Evolutionary conservation across 1,140 invertebrate genomes (phyloP).

Genomic region (Drosophila mojavensis): DNA sequence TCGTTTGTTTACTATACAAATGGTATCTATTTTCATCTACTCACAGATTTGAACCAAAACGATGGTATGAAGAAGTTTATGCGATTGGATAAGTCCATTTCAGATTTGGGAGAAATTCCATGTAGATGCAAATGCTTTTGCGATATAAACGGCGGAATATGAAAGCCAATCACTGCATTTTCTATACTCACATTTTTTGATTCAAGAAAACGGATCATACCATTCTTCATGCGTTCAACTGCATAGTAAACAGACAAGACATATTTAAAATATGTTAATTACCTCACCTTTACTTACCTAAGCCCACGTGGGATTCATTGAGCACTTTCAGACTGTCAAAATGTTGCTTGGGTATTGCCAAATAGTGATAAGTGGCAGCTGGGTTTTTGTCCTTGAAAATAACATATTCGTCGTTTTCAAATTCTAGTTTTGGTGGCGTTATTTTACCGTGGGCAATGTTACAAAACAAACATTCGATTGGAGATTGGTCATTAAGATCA

Average conservation of each 20-base stretch:
- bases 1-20: not conserved
- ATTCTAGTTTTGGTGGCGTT: constrained; percentile 86
- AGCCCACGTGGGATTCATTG: constrained; percentile 86
- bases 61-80: constrained; percentile 90
- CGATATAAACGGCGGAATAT: constrained; percentile 95
- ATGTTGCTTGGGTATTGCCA: constrained; percentile 92
- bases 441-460: constrained; percentile 87
- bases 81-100: constrained; percentile 89
- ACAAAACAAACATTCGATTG: constrained; percentile 87
- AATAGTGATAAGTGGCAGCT: constrained; percentile 91
- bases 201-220: constrained; percentile 47
- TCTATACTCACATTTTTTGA: constrained; percentile 85
- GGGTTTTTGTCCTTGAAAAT: constrained; percentile 94
- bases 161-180: constrained; percentile 91
- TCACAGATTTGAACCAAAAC: constrained; percentile 94
- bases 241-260: not conserved
- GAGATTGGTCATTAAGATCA: not conserved
- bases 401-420: constrained; percentile 90
- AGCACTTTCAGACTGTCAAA: constrained; percentile 89
- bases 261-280: not conserved
- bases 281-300: constrained; percentile 86
- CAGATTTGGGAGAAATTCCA: constrained; percentile 90
- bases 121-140: constrained; percentile 95
- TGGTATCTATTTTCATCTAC: constrained; percentile 59
- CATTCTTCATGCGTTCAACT: constrained; percentile 64